A percentile compares a stretch with the other conserved stretches of the same genome.
Evolutionary conservation across 2,888 invertebrate species (phyloP).

Genomic region (Dusona sp.): DNA sequence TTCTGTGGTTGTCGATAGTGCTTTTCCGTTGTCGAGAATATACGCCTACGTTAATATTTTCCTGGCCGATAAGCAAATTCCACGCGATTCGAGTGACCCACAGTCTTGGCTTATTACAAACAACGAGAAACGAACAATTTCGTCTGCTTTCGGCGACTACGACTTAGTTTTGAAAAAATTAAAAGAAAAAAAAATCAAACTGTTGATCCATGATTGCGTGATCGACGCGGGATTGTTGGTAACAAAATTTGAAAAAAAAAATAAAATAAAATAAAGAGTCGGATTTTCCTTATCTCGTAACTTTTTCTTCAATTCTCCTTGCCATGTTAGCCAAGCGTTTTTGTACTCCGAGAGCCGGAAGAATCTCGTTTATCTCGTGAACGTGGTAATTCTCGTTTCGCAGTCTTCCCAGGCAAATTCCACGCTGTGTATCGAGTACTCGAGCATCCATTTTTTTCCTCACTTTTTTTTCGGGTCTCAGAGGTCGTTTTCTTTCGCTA

Average conservation of each 20-base stretch:
- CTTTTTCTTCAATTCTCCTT: not conserved
- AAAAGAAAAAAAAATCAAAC: not conserved
- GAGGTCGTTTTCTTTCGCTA: not conserved
- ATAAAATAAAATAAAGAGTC: not conserved
- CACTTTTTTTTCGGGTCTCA: not conserved
- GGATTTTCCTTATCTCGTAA: conserved; percentile 32
- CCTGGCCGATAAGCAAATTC: conserved; percentile 14
- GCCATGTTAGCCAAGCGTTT: conserved; percentile 22
- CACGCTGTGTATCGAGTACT: not conserved
- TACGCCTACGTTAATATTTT: conserved; percentile 19
- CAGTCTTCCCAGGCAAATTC: conserved; percentile 18
- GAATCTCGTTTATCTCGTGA: conserved; percentile 30
- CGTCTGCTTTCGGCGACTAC: conserved; percentile 4
- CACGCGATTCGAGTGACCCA: conserved; percentile 1
- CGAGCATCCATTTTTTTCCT: conserved; percentile 9
- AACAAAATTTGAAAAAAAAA: not conserved
- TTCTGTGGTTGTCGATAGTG: not conserved
- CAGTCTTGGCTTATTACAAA: not conserved
- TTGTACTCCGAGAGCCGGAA: conserved; percentile 18
- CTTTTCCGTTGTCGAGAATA: conserved; percentile 2
- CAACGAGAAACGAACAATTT: conserved; percentile 9
- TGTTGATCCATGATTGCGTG: not conserved
- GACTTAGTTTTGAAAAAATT: not conserved
- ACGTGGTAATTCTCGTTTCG: conserved; percentile 4
- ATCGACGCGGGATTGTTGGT: not conserved